A percentile compares a stretch with the other conserved stretches of the same genome.
Evolutionary conservation across 1,140 invertebrate species (phyloP).

Genomic region (Drosophila suzukii): DNA sequence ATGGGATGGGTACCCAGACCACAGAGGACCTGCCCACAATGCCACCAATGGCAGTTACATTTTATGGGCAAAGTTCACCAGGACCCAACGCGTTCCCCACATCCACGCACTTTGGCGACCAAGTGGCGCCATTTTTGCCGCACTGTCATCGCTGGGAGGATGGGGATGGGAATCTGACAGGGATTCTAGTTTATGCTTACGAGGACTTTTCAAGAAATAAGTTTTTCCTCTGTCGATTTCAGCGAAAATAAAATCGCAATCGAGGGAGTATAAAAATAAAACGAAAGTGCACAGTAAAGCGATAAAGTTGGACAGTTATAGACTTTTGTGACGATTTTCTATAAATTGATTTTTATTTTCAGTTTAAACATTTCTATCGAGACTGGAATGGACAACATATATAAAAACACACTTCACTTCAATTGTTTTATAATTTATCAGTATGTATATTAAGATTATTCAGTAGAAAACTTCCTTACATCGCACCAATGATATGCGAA

Average conservation of each 20-base stretch:
- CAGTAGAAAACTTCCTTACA: conserved; percentile 65
- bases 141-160: conserved; percentile 49
- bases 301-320: conserved; percentile 34
- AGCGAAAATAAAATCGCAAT: conserved; percentile 29
- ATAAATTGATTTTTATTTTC: conserved; percentile 68
- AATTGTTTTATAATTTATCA: conserved; percentile 65
- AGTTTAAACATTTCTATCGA: conserved; percentile 70
- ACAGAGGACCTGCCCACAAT: conserved; percentile 57
- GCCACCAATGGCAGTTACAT: conserved; percentile 78
- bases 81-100: conserved; percentile 9
- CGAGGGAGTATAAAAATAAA: conserved; percentile 29
- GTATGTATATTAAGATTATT: conserved; percentile 63
- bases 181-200: conserved; percentile 46
- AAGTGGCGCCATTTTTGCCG: conserved; percentile 79
- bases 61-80: conserved; percentile 75
- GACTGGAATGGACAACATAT: conserved; percentile 75
- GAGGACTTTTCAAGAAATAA: conserved; percentile 44
- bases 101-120: conserved; percentile 41
- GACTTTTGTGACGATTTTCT: conserved; percentile 33
- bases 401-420: conserved; percentile 55
- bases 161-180: conserved; percentile 20
- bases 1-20: conserved; percentile 31
- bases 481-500: conserved; percentile 33
- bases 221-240: conserved; percentile 39
- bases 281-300: conserved; percentile 10